These are phyloP conservation scores for Parnassius mnemosyne DNA, from an alignment of 2,888 invertebrate genomes.

Conservation along the genomic window DNA sequence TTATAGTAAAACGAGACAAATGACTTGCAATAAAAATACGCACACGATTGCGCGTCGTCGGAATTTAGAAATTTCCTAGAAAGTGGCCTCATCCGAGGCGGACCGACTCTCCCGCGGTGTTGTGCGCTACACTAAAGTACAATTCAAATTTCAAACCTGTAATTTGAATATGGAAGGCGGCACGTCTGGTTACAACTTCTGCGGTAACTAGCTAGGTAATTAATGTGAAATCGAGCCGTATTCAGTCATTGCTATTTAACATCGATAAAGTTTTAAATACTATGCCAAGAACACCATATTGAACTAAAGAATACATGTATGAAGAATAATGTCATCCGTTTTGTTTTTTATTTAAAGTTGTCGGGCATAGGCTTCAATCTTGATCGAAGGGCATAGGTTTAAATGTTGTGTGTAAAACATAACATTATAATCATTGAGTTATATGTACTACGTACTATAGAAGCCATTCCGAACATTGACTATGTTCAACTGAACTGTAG, in stretches of 20 bases:
- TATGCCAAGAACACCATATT: slow-evolving; percentile 1
- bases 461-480: too few relatives aligned
- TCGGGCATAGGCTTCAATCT: too few relatives aligned
- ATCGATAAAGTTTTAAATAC: slow-evolving; percentile 22
- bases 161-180: slow-evolving; percentile 63
- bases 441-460: too few relatives aligned
- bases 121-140: slow-evolving; percentile 40
- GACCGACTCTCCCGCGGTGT: slow-evolving; percentile 44
- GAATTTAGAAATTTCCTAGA: slow-evolving; percentile 54
- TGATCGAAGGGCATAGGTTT: too few relatives aligned
- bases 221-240: slow-evolving; percentile 50
- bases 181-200: slow-evolving; percentile 32
- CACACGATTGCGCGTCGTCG: slow-evolving; percentile 31
- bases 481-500: too few relatives aligned
- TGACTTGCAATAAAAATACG: slow-evolving; percentile 29
- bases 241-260: slow-evolving; percentile 37
- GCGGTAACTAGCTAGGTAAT: slow-evolving; percentile 45
- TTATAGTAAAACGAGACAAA: slow-evolving; percentile 7
- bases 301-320: too few relatives aligned
- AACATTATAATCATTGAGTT: too few relatives aligned
- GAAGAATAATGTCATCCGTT: too few relatives aligned
- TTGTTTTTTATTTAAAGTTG: too few relatives aligned
- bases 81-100: slow-evolving; percentile 42
- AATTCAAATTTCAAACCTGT: slow-evolving; percentile 55
- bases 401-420: too few relatives aligned